phyloP scores from a whole-genome alignment of 2,888 invertebrate genomes.

The Agonum fuliginosum region DNA sequence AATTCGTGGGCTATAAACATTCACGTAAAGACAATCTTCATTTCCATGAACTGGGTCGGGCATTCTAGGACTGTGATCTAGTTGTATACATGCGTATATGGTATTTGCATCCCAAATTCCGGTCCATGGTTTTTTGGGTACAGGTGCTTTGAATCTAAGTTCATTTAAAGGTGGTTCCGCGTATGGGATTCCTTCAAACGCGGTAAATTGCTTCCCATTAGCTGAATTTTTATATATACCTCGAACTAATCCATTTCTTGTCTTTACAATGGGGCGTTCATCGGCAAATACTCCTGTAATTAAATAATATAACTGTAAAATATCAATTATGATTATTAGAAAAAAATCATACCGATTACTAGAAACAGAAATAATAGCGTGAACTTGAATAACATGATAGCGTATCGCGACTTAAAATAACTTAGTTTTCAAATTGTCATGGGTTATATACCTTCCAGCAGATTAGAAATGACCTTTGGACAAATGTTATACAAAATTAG shows the following conservation, averaged over 20 bases:
- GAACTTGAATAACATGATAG: constrained; percentile 16
- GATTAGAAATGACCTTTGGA: constrained; percentile 20
- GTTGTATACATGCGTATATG: constrained; percentile 54
- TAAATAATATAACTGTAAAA: constrained; percentile 20
- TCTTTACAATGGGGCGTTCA: constrained; percentile 60
- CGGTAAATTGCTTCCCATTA: constrained; percentile 62
- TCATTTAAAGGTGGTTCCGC: constrained; percentile 65
- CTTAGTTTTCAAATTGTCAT: background rate
- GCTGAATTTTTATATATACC: constrained; percentile 62
- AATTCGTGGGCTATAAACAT: constrained; percentile 75
- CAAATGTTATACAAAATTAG: background rate
- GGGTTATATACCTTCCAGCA: background rate
- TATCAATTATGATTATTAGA: background rate
- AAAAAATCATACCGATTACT: constrained; percentile 33
- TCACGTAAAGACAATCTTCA: constrained; percentile 78
- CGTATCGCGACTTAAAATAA: background rate
- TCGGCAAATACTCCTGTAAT: constrained; percentile 35
- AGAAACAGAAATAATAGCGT: constrained; percentile 6
- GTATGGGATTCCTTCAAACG: constrained; percentile 66
- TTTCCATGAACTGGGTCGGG: constrained; percentile 9
- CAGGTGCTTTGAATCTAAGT: constrained; percentile 64
- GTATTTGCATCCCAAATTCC: constrained; percentile 79
- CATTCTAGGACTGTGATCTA: constrained; percentile 13
- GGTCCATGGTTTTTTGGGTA: constrained; percentile 74
- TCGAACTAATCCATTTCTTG: constrained; percentile 62